A percentile compares a stretch with the other conserved stretches of the same genome.
Evolutionary conservation across 1,140 invertebrate genomes (phyloP).

Genomic region (Trichomalopsis sarcophagae): DNA sequence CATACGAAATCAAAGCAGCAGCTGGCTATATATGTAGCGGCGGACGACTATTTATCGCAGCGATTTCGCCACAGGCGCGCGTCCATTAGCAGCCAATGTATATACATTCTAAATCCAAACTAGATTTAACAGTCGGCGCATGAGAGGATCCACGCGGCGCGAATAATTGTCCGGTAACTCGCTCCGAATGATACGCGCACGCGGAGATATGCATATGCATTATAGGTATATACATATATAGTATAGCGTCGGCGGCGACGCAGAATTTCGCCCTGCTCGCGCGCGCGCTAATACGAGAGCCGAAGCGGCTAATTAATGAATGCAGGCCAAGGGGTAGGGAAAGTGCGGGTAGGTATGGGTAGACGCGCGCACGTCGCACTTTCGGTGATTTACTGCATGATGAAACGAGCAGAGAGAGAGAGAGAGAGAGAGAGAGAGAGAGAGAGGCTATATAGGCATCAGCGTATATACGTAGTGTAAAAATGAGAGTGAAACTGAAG

Average conservation of each 20-base stretch:
- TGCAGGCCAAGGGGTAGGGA: constrained; percentile 10
- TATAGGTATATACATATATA: background rate
- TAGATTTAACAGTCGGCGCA: constrained; percentile 22
- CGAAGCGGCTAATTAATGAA: constrained; percentile 36
- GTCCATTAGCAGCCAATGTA: constrained; percentile 5
- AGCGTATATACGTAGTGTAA: background rate
- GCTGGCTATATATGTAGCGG: background rate
- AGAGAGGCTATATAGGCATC: too few relatives aligned
- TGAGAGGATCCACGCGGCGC: background rate
- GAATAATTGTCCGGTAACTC: constrained; percentile 3
- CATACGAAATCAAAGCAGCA: background rate
- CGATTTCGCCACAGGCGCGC: background rate
- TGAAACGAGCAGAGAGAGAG: background rate
- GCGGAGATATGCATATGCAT: constrained; percentile 3
- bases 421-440: too few relatives aligned
- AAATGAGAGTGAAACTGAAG: background rate
- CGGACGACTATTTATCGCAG: background rate
- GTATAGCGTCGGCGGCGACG: too few relatives aligned
- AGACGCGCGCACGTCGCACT: background rate
- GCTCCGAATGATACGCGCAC: background rate
- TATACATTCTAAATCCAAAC: constrained; percentile 35
- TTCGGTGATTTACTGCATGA: constrained; percentile 5
- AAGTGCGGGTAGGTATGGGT: background rate
- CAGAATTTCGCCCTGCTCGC: background rate
- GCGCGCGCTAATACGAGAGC: background rate